Conservation (phyloP, 2,113 vertebrate species). For the Lasiurus cinereus region DNA sequence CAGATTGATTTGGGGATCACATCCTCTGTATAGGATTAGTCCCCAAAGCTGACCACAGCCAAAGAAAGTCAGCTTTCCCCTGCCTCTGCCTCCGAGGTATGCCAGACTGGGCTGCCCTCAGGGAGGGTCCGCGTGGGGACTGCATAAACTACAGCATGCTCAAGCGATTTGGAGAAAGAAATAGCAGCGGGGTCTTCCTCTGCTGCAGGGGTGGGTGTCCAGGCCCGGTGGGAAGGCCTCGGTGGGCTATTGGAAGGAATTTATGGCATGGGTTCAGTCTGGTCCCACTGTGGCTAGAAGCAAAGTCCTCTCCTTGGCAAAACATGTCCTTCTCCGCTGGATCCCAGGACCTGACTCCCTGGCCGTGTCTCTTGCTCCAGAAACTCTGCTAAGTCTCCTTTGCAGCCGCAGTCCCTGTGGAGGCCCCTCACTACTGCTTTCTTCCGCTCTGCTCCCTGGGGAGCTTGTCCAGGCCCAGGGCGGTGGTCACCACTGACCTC, state of each 20-base stretch:
- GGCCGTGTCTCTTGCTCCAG: background rate
- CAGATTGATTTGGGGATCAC: background rate
- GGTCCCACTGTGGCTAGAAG: background rate
- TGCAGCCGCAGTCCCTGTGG: background rate
- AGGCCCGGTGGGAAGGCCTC: background rate
- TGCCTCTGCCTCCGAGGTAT: background rate
- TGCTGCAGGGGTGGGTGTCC: background rate
- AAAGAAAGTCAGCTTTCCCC: background rate
- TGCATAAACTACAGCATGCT: background rate
- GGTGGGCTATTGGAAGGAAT: background rate
- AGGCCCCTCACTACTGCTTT: background rate
- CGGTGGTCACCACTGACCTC: background rate
- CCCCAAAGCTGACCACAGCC: background rate
- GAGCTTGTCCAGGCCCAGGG: background rate
- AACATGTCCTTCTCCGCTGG: background rate
- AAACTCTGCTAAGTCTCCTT: background rate
- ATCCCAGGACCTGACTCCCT: background rate
- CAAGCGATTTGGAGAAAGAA: background rate
- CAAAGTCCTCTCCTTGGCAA: background rate
- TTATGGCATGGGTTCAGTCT: background rate
- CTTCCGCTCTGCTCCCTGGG: background rate
- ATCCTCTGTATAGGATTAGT: background rate
- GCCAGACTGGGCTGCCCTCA: background rate
- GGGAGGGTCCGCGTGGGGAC: background rate
- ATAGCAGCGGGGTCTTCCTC: background rate